Evolutionary conservation across 2,888 invertebrate species (phyloP).

Genomic region (Oscheius sp.): DNA sequence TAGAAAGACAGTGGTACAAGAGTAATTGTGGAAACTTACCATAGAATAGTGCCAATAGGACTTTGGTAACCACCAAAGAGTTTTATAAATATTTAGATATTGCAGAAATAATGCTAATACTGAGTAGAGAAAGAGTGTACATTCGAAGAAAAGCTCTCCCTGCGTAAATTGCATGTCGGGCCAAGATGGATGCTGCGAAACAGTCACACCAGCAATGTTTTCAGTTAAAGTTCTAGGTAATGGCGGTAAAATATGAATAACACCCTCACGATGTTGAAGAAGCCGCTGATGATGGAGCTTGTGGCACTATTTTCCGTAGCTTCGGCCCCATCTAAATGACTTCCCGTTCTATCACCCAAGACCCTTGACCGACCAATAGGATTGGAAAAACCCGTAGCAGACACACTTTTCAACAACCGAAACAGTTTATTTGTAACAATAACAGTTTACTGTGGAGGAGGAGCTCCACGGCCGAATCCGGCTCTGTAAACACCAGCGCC

Average conservation of each 20-base stretch:
- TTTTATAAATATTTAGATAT: conserved; percentile 91
- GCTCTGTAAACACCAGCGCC: conserved; percentile 81
- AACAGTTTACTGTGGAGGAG: conserved; percentile 48
- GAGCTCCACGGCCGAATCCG: conserved; percentile 69
- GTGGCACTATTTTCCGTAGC: not conserved
- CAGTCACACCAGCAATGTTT: conserved; percentile 35
- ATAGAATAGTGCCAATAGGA: conserved; percentile 87
- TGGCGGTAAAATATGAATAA: not conserved
- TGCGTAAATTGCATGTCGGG: conserved; percentile 53
- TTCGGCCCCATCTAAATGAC: conserved; percentile 3
- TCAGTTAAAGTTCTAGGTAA: not conserved
- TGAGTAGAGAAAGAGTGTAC: conserved; percentile 83
- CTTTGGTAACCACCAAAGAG: conserved; percentile 95
- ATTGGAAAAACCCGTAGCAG: not conserved
- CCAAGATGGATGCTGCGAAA: conserved; percentile 55
- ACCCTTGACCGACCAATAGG: not conserved
- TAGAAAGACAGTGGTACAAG: conserved; percentile 74
- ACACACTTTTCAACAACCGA: conserved; percentile 3
- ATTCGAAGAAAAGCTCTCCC: conserved; percentile 85
- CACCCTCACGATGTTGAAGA: not conserved
- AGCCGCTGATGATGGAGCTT: not conserved
- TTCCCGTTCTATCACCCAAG: not conserved
- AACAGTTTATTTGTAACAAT: conserved; percentile 34
- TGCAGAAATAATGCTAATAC: conserved; percentile 83
- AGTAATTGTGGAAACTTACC: conserved; percentile 75